Base-by-base conservation (phyloP, 2,113 vertebrate species). In the Cairina moschata region DNA sequence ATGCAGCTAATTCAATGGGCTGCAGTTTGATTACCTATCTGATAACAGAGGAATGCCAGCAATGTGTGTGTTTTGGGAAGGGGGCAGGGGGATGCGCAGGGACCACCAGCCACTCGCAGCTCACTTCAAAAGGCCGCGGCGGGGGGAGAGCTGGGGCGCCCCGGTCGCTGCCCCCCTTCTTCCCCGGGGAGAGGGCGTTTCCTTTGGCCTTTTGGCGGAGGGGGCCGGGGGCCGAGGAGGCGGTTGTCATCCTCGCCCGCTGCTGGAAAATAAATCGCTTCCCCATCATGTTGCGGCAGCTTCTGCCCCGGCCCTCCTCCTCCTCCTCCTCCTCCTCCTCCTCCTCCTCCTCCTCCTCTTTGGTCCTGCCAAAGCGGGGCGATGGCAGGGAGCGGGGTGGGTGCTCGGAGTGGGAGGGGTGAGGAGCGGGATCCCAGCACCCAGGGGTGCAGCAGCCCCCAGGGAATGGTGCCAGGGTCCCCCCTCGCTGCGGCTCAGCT, bases 11-110 rank as follows among this genome's bases (percentile, higher is more conserved):
- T 96, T 96, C 86, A 97, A 97, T 96, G 97, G 97, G 96, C 97
- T 97, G 97, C 97, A 97, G 80, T 93, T 97, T 96, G 97, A 98
- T 98, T 98, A 98, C 98, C 98, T 98, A 98, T 97, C 98, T 98
- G 98, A 98, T 98, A 98, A 98, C 97, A 95, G 96, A 98, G 96
- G 98, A 98, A 98, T 98, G 97, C 95, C 91, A 98, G 97, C 96
- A 98, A 98, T 98, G 97, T 97, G 97, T 97, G 97, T 97, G 95
- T 97, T 96, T 97, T 95, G 96, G 96, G 96, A 96, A 96, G 91
- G 73, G 75, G 94, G 96, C 92, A 86, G 92, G 86, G 96, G 94
- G 87, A 91, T 95, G 95, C 95, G 84, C 89, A 66, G 88, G 97
- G 98, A 97, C 98, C 97, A 98, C 97, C 96, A 91, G 93, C 96